These are phyloP conservation scores for Rhinoderma darwinii DNA, from an alignment of 2,113 vertebrate genomes.

Conservation along the genomic window DNA sequence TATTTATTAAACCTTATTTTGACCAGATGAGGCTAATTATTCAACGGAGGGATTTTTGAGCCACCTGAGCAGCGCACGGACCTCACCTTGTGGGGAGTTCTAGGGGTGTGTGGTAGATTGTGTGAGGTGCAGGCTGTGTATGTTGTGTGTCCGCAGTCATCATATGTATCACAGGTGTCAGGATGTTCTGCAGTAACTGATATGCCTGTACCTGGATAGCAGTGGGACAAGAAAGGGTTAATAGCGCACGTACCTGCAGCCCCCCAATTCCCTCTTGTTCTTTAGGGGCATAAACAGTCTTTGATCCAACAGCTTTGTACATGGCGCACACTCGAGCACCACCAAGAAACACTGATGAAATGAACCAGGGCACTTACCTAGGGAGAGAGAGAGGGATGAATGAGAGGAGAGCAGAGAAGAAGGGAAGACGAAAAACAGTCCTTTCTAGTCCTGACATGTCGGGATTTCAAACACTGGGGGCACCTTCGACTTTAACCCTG, in stretches of 20 bases:
- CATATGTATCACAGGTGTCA: not conserved
- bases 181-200: not conserved
- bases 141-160: not conserved
- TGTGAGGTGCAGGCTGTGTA: not conserved
- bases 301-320: conserved; percentile 29
- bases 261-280: not conserved
- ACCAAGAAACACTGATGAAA: conserved; percentile 26
- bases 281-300: conserved; percentile 26
- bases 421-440: not conserved
- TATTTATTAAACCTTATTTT: no score
- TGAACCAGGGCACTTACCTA: conserved; percentile 54
- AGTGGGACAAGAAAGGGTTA: not conserved
- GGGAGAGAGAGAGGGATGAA: conserved; percentile 41
- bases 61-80: no score
- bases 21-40: no score
- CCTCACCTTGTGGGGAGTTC: not conserved
- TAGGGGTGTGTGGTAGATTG: not conserved
- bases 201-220: not conserved
- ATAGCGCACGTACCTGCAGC: conserved; percentile 37
- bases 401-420: not conserved
- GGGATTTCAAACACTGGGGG: not conserved
- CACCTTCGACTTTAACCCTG: not conserved
- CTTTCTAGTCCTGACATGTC: not conserved
- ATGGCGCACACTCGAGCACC: not conserved
- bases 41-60: no score